phyloP scores from a whole-genome alignment of 2,113 vertebrate species.

The Bettongia penicillata region DNA sequence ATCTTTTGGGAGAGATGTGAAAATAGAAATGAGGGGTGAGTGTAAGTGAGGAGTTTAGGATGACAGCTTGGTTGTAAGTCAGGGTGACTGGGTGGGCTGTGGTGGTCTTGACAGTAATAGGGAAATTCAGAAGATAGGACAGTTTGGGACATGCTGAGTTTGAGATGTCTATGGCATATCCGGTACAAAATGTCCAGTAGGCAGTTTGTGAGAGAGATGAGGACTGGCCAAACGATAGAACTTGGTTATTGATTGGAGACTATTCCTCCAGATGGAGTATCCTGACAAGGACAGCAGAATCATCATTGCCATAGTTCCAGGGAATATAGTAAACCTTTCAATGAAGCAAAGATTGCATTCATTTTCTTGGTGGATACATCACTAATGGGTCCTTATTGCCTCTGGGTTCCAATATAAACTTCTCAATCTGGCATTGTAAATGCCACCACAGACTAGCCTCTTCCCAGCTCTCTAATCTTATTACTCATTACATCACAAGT shows the following conservation, averaged over 20 bases:
- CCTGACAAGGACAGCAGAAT: background rate
- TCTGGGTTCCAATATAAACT: too few species aligned
- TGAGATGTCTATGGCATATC: background rate
- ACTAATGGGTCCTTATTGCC: too few species aligned
- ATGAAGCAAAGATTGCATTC: background rate
- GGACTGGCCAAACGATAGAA: background rate
- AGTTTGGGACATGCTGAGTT: background rate
- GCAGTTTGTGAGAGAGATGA: background rate
- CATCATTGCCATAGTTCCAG: background rate
- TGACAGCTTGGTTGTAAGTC: background rate
- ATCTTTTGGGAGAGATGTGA: background rate
- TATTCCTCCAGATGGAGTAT: background rate
- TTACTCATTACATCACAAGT: background rate
- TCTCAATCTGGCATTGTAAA: too few species aligned
- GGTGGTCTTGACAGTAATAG: background rate
- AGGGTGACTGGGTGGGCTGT: background rate
- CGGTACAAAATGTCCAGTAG: background rate
- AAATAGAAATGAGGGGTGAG: background rate
- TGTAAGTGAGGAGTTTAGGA: background rate
- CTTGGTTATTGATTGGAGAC: background rate
- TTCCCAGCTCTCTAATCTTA: too few species aligned
- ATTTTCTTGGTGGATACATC: background rate
- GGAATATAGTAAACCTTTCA: background rate
- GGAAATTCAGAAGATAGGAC: background rate
- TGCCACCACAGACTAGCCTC: too few species aligned